Evolutionary conservation across 2,888 invertebrate species (phyloP).

Genomic region (Psococerastis gibbosa): DNA sequence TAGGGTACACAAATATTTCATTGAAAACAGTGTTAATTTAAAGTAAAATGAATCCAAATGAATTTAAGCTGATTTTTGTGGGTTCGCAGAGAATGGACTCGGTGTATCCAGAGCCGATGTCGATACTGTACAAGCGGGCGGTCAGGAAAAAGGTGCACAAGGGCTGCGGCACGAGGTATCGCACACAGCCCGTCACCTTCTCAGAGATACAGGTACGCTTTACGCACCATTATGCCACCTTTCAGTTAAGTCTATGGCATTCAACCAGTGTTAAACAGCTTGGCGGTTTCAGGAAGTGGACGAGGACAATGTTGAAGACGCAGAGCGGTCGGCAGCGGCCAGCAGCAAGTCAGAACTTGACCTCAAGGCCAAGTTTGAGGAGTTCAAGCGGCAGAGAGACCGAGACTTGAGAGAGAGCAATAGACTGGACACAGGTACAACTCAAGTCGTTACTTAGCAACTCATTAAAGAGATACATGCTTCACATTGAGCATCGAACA

Average conservation of each 20-base stretch:
- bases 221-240: neutral
- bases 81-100: slow-evolving; percentile 44
- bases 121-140: slow-evolving; percentile 35
- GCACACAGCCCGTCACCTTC: slow-evolving; percentile 55
- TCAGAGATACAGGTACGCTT: slow-evolving; percentile 45
- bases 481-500: too few relatives aligned
- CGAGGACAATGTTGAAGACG: slow-evolving; percentile 34
- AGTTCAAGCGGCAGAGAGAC: slow-evolving; percentile 32
- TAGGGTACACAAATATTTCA: too few relatives aligned
- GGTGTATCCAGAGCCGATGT: slow-evolving; percentile 48
- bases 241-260: too few relatives aligned
- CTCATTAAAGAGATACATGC: too few relatives aligned
- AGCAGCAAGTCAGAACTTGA: slow-evolving; percentile 33
- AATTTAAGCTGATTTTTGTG: too few relatives aligned
- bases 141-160: slow-evolving; percentile 33
- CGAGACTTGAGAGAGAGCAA: slow-evolving; percentile 20
- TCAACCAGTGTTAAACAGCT: slow-evolving; percentile 10
- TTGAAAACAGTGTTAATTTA: too few relatives aligned
- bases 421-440: too few relatives aligned
- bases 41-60: too few relatives aligned
- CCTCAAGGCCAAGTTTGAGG: slow-evolving; percentile 35
- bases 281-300: slow-evolving; percentile 38
- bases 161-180: slow-evolving; percentile 32
- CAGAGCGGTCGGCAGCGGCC: slow-evolving; percentile 24
- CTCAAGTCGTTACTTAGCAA: too few relatives aligned